phyloP scores from a whole-genome alignment of 2,797 vertebrate genomes.

The Microctenopoma lineatum region DNA sequence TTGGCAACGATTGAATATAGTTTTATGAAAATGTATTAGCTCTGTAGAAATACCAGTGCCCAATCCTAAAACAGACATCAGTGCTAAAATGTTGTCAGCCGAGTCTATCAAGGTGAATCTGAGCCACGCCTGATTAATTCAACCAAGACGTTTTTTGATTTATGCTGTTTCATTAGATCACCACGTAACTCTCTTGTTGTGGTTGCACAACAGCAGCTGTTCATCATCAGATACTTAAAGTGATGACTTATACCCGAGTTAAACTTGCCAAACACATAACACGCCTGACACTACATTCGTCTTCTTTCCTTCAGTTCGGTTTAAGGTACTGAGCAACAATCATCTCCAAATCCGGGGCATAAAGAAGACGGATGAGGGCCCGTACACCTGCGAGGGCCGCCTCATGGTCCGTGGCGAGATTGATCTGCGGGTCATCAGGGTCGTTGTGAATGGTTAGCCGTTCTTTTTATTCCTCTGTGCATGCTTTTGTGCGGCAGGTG shows the following conservation, averaged over 20 bases:
- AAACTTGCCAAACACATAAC: slow-evolving; percentile 21
- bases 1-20: slow-evolving; percentile 1
- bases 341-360: slow-evolving; percentile 97
- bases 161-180: background rate
- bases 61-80: slow-evolving; percentile 6
- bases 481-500: slow-evolving; percentile 61
- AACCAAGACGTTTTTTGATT: background rate
- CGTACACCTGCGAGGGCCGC: slow-evolving; percentile 95
- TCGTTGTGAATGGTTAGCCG: slow-evolving; percentile 94
- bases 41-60: background rate
- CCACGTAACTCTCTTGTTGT: background rate
- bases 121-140: slow-evolving; percentile 4
- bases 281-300: slow-evolving; percentile 28
- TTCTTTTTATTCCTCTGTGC: slow-evolving; percentile 46
- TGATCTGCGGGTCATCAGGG: slow-evolving; percentile 93
- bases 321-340: slow-evolving; percentile 93
- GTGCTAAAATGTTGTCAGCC: slow-evolving; percentile 12
- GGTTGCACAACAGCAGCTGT: slow-evolving; percentile 14
- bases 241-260: slow-evolving; percentile 22
- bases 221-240: slow-evolving; percentile 15
- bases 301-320: slow-evolving; percentile 86
- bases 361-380: slow-evolving; percentile 96
- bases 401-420: slow-evolving; percentile 96
- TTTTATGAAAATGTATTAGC: slow-evolving; percentile 4
- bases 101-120: slow-evolving; percentile 9